Evolutionary conservation across 2,888 invertebrate species (phyloP).

Genomic region (Nymphalis polychloros): DNA sequence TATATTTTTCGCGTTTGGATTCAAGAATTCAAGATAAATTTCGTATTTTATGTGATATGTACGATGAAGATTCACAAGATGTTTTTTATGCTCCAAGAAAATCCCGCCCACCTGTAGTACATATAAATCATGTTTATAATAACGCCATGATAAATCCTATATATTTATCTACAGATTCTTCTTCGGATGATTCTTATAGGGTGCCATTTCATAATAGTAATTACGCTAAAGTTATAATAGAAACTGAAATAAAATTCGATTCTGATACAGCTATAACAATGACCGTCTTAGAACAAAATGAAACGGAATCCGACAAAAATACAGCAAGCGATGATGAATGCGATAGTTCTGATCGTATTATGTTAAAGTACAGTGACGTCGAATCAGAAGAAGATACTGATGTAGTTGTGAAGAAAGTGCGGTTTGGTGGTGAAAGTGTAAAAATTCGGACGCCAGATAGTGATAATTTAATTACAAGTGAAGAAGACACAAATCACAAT

Average conservation of each 20-base stretch:
- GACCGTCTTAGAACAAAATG: constrained; percentile 89
- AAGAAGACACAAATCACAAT: constrained; percentile 69
- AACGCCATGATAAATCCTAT: constrained; percentile 56
- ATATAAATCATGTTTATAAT: constrained; percentile 66
- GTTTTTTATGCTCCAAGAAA: constrained; percentile 73
- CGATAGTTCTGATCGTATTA: constrained; percentile 72
- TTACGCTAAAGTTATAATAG: constrained; percentile 87
- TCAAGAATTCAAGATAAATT: constrained; percentile 78
- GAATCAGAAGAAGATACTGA: constrained; percentile 83
- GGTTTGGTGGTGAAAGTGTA: constrained; percentile 93
- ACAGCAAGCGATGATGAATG: constrained; percentile 73
- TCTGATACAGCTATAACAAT: constrained; percentile 91
- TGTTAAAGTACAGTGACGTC: constrained; percentile 83
- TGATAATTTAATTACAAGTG: constrained; percentile 84
- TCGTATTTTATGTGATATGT: constrained; percentile 66
- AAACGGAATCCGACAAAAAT: constrained; percentile 71
- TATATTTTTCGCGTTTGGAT: constrained; percentile 73
- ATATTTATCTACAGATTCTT: constrained; percentile 67
- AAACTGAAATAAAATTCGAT: constrained; percentile 91
- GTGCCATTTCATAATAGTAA: constrained; percentile 65
- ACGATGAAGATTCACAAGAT: constrained; percentile 75
- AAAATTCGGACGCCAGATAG: constrained; percentile 93
- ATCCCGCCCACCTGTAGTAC: constrained; percentile 57
- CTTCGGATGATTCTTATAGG: constrained; percentile 84
- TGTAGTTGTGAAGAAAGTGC: constrained; percentile 85